A percentile compares a stretch with the other conserved stretches of the same genome.
Evolutionary conservation across 1,140 invertebrate species (phyloP).

Genomic region (Muscidifurax raptorellus): DNA sequence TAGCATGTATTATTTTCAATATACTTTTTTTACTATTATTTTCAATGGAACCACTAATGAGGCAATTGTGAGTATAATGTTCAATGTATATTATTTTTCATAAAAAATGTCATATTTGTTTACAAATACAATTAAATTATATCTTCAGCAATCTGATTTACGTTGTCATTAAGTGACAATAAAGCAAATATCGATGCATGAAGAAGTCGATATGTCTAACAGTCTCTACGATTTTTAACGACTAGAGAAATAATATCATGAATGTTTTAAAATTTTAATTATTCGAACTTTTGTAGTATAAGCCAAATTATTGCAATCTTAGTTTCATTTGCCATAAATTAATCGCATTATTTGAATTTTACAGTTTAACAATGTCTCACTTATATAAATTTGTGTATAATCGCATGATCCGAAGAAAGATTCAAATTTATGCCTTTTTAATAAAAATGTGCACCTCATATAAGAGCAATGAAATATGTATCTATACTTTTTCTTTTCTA

Average conservation of each 20-base stretch:
- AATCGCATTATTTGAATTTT: not conserved
- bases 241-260: not conserved
- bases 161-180: not conserved
- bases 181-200: not conserved
- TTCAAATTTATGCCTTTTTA: too few relatives aligned
- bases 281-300: constrained; percentile 15
- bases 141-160: not conserved
- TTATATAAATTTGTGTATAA: not conserved
- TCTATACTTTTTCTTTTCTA: not conserved
- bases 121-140: constrained; percentile 30
- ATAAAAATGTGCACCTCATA: not conserved
- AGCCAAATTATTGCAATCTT: constrained; percentile 1
- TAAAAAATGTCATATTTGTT: constrained; percentile 23
- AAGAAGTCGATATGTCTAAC: constrained; percentile 43
- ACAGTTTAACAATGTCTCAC: not conserved
- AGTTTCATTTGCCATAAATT: not conserved
- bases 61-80: constrained; percentile 9
- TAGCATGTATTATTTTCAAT: not conserved
- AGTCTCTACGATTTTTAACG: constrained; percentile 34
- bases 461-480: not conserved
- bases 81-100: not conserved
- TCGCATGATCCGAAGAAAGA: not conserved
- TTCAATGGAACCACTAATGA: constrained; percentile 13
- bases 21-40: not conserved
- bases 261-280: constrained; percentile 15